phyloP scores from a whole-genome alignment of 2,888 invertebrate genomes.

The Griposia aprilina region DNA sequence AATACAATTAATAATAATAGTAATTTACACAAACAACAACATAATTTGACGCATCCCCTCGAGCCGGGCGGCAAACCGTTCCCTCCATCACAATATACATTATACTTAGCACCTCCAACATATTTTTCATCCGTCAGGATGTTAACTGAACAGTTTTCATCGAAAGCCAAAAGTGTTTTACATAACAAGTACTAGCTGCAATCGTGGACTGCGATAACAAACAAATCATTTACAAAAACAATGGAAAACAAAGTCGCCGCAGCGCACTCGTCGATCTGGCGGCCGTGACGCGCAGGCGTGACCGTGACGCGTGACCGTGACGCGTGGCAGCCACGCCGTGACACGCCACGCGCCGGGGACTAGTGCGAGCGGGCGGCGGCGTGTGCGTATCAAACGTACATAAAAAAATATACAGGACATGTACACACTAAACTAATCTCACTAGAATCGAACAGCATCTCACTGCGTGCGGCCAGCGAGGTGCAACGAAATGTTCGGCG shows the following conservation, averaged over 20 bases:
- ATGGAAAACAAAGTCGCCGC: constrained; percentile 63
- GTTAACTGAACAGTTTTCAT: constrained; percentile 59
- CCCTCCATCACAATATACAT: constrained; percentile 65
- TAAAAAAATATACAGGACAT: constrained; percentile 63
- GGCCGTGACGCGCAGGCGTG: constrained; percentile 1
- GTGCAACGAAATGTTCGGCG: constrained; percentile 9
- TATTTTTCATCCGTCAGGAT: constrained; percentile 77
- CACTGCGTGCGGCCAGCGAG: constrained; percentile 72
- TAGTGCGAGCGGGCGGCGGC: constrained; percentile 34
- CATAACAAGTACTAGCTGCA: constrained; percentile 67
- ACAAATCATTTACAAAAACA: constrained; percentile 72
- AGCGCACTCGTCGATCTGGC: constrained; percentile 33
- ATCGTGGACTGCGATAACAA: constrained; percentile 69
- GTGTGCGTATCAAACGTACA: constrained; percentile 58
- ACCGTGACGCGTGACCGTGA: not conserved
- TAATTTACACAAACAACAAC: constrained; percentile 86
- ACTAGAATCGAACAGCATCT: constrained; percentile 78
- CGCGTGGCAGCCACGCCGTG: not conserved
- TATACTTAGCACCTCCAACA: constrained; percentile 78
- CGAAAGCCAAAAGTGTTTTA: constrained; percentile 59
- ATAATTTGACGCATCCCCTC: constrained; percentile 69
- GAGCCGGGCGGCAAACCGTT: constrained; percentile 43
- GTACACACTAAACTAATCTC: constrained; percentile 74
- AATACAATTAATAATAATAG: constrained; percentile 81
- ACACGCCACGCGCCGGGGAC: constrained; percentile 26